phyloP scores from a whole-genome alignment of 2,113 vertebrate species.

The Myanophis thanlyinensis region DNA sequence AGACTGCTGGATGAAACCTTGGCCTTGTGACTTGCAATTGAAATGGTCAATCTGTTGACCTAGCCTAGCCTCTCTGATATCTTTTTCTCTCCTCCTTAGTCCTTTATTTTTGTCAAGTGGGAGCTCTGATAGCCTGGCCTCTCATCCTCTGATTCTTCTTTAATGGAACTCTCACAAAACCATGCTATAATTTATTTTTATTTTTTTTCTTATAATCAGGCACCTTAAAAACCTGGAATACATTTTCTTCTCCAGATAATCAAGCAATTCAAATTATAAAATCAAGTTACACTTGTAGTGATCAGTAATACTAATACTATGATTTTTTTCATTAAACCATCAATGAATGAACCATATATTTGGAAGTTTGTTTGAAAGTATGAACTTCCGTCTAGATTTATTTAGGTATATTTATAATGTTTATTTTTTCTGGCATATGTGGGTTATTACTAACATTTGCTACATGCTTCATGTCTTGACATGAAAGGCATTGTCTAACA shows the following conservation, averaged over 20 bases:
- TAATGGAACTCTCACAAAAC: not conserved
- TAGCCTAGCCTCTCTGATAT: not conserved
- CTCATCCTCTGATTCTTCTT: not conserved
- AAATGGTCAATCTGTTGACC: constrained; percentile 12
- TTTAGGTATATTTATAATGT: not conserved
- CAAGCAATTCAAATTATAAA: not conserved
- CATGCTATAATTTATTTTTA: not conserved
- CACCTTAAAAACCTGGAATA: not conserved
- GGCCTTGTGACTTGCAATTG: not conserved
- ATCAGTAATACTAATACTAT: not conserved
- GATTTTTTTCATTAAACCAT: not conserved
- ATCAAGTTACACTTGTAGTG: not conserved
- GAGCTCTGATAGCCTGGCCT: not conserved
- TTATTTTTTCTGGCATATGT: not conserved
- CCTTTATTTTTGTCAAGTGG: not conserved
- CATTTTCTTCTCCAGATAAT: not conserved
- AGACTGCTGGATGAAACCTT: not conserved
- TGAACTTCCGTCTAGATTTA: not conserved
- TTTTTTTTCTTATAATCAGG: not conserved
- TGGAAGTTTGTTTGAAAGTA: not conserved
- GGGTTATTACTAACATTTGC: not conserved
- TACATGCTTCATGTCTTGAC: not conserved
- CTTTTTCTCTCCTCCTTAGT: not conserved
- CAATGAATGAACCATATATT: not conserved
- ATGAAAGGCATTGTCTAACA: not conserved